These are phyloP conservation scores for Macrochelys suwanniensis DNA, from an alignment of 2,797 vertebrate genomes.

Conservation along the genomic window DNA sequence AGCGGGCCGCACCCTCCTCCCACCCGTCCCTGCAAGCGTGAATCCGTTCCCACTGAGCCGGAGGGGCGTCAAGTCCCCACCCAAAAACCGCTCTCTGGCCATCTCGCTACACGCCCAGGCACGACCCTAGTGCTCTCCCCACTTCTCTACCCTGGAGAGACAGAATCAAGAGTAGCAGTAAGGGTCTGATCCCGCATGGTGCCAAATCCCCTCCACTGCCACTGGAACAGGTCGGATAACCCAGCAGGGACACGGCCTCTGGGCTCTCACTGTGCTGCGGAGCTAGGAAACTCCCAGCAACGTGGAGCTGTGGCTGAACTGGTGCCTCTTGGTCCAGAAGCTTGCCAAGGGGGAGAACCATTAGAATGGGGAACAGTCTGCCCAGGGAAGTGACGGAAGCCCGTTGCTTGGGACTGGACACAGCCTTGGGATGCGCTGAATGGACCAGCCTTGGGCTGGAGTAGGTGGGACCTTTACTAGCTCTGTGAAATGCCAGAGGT, in stretches of 20 bases:
- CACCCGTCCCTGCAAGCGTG: not conserved
- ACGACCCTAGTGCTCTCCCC: too few relatives aligned
- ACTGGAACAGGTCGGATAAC: not conserved
- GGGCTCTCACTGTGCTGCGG: not conserved
- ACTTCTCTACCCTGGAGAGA: not conserved
- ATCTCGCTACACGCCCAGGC: not conserved
- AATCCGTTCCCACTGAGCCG: not conserved
- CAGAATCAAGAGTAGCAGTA: not conserved
- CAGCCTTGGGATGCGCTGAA: not conserved
- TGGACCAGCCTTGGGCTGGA: rapidly evolving
- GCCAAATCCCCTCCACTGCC: not conserved
- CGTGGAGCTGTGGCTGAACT: not conserved
- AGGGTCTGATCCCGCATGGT: not conserved
- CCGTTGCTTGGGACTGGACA: not conserved
- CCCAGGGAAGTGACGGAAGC: not conserved
- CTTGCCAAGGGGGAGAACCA: not conserved
- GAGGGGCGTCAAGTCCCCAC: not conserved
- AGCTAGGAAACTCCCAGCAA: not conserved
- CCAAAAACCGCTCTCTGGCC: not conserved
- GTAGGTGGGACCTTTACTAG: not conserved
- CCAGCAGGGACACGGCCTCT: not conserved
- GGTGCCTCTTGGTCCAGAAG: not conserved
- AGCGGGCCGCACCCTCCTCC: not conserved
- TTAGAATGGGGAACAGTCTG: not conserved
- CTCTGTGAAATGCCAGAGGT: rapidly evolving